Base-by-base conservation (phyloP, 1,140 invertebrate species). In the Listronotus oregonensis region DNA sequence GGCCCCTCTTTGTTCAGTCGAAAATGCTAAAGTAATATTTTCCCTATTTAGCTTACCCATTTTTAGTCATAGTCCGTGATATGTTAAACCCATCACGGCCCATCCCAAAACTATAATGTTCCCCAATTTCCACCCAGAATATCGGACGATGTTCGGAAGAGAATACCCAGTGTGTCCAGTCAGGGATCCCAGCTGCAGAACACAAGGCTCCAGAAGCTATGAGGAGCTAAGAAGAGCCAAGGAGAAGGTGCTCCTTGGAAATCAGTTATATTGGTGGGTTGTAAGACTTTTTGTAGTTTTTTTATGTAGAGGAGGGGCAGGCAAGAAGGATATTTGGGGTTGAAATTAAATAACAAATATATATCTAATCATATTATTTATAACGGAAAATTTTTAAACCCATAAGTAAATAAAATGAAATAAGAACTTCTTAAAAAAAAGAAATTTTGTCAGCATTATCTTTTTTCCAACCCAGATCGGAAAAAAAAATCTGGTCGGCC, bases 201-300 rank as follows among this genome's bases (percentile, higher is more conserved):
- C 39, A 76, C n/a, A 92, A 90, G 79, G 90, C 90, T 21, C 87
- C 87, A 74, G 87, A 88, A 74, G 90, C 90, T 8, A 75, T 92
- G 43, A 91, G 91, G 72, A 90, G 88, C 0, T 92, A 90, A 75
- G 92, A 91, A 72, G 89, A 90, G 75, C 90, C 90, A 4, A 86
- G 88, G 60, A 86, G 86, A 88, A 87, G 66, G 81, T 84, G 63
- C 68, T 80, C 70, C 70, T 82, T 9, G 76, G 76, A 12, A 76
- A 79, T 4, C 82, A 81, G 14, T 51, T 66, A 14, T 66, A 66
- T 54, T 43, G 64, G 64, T 58, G n/a, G 50, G 63, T n/a, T n/a
- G n/a, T n/a, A n/a, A n/a, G n/a, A n/a, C n/a, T n/a, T n/a, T n/a
- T n/a, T n/a, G n/a, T n/a, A n/a, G n/a, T n/a, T n/a, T n/a, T n/a